Percentiles rank a stretch among this genome's conserved stretches.
Conservation (phyloP, 2,888 invertebrate species). For the Pheosia gnoma region DNA sequence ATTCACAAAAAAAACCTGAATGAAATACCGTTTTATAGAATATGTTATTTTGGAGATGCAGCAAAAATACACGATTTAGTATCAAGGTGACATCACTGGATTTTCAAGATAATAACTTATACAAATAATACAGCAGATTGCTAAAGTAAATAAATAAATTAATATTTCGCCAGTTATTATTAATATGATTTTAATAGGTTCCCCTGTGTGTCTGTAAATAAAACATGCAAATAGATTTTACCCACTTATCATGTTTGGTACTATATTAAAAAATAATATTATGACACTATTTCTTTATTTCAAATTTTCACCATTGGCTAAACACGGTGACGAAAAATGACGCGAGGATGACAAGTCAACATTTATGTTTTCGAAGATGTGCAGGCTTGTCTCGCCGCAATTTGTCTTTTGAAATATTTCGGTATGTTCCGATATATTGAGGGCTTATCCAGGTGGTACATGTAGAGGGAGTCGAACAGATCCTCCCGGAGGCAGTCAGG, state of each 20-base stretch:
- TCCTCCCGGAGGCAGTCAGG: slow-evolving; percentile 66
- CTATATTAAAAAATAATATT: no score
- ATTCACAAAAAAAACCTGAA: not conserved
- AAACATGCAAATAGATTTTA: no score
- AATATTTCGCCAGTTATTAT: slow-evolving; percentile 12
- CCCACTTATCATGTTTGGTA: no score
- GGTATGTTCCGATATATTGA: slow-evolving; percentile 58
- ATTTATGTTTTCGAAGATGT: no score
- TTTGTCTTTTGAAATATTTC: slow-evolving; percentile 62
- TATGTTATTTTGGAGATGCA: not conserved
- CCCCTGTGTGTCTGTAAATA: no score
- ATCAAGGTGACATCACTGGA: no score
- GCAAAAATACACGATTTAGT: not conserved
- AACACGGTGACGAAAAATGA: no score
- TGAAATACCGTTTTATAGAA: not conserved
- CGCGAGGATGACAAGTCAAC: no score
- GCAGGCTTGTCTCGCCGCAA: slow-evolving; percentile 45
- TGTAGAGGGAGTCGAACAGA: slow-evolving; percentile 62
- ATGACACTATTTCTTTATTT: no score
- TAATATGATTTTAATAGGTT: not conserved
- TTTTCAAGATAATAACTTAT: slow-evolving; percentile 15
- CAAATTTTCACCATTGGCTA: no score
- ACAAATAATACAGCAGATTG: slow-evolving; percentile 12
- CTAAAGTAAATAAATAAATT: slow-evolving; percentile 28
- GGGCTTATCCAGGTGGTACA: slow-evolving; percentile 60